Evolutionary conservation across 2,113 vertebrate genomes (phyloP), one percentile per base, ranked within the genome.

Genomic region (Solea senegalensis): DNA sequence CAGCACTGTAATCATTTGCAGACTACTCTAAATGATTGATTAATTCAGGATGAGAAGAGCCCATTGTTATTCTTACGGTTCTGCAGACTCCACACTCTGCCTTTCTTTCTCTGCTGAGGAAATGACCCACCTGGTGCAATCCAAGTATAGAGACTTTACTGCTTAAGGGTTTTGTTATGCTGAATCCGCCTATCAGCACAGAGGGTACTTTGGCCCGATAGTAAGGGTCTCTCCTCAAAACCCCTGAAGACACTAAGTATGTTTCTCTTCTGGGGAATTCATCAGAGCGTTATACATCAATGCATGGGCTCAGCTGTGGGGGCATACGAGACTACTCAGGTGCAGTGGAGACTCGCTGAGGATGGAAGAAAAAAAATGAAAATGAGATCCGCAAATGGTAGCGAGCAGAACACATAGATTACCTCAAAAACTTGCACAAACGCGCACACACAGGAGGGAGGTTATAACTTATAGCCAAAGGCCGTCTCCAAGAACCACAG

Each of bases 101-200:
- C 64, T 63, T 69, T 67, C 76, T 73, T 68, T 62, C 81, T 75
- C 44, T 8, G 1, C 72, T 27, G 55, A 88, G 86, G 86, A 89
- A 87, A 85, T 71, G 55, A 78, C 62, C 87, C 86, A 80, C 85
- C 81, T 82, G 76, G 41, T 80, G 68, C 72, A 74, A 78, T 81
- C 69, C 49, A 74, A 74, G 51, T 54, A 74, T 43, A 44, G 28
- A 52, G 55, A 60, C 46, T 83, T 84, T 83, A 80, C 54, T 53
- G 50, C 66, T 73, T 64, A 63, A 86, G 74, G 81, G 82, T 86
- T 90, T 81, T 88, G 83, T 87, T 89, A 75, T 80, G 67, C 69
- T 80, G 58, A 78, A 12, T 54, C 41, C 63, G 34, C 63, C 50
- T 86, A 65, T 76, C 82, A 56, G 74, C 83, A 66, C 40, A 73